Base-by-base conservation (phyloP, 2,113 vertebrate genomes). In the Actinemys pallida region DNA sequence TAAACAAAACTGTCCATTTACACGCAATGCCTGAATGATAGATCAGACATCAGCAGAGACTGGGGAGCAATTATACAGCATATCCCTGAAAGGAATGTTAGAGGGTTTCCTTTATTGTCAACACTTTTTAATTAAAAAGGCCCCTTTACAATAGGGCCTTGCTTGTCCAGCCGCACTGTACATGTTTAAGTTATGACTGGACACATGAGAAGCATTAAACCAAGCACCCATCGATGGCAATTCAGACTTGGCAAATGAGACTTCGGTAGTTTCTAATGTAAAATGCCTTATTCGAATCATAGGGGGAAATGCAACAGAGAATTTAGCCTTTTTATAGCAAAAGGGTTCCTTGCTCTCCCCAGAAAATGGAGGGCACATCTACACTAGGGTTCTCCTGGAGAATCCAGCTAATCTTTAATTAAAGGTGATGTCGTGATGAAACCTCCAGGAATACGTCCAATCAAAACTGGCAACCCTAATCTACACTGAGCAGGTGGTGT, bases 1-100 rank as follows among this genome's bases (percentile, higher is more conserved):
- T 45, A 81, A 91, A 35, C 42, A 53, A 82, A 78, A 8, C 56
- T 47, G 2, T 62, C 78, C 8, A 3, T 65, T 81, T 92, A 39
- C 9, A 1, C 65, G 59, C 35, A 47, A 35, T 0, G 2, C 39
- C 56, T 8, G 39, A 29, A 47, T 39, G 50, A 20, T 75, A 1
- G 1, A 39, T 25, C 80, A 42, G 42, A 5, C n/a, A 39, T 27
- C 59, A 39, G 14, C 45, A 59, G 69, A 81, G 59, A 92, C 29
- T 87, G 65, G 75, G 80, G 52, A 84, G 45, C 29, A 57, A 76
- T 84, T 81, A n/a, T 76, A 35, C 53, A 76, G 80, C 86, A 76
- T 81, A 65, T 52, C 87, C 59, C 83, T 87, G 82, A 52, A 85
- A 83, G 35, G 54, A 86, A 49, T 6, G 8, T 25, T 59, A n/a